Base-by-base conservation (phyloP, 2,797 vertebrate species). In the Cheirogaleus major region DNA sequence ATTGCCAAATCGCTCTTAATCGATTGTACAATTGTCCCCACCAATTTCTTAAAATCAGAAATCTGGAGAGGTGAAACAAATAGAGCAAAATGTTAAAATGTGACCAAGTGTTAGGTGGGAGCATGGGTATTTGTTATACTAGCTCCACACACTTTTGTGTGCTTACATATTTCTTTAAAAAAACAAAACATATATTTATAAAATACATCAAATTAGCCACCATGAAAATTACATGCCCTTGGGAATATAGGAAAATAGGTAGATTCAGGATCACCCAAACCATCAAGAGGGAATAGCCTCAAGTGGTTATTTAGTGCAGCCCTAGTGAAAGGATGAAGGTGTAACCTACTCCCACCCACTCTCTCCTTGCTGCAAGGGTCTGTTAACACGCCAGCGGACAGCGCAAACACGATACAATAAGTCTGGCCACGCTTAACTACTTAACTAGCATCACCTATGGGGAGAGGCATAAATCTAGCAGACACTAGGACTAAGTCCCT, bases 21-120 rank as follows among this genome's bases (percentile, higher is more conserved):
- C 63, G 38, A 72, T 32, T 45, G 15, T 81, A 93, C 20, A 72
- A 76, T 27, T 72, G 20, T 86, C 35, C 52, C 91, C 52, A 80
- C 20, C 45, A 86, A 4, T 75, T 93, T 93, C 79, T 95, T 84
- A 48, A 73, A 76, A 94, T 55, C 72, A 70, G 70, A 89, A 90
- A 79, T 61, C 63, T 89, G 73, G 52, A 85, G 22, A 94, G 20
- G 3, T 65, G 52, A 96, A 72, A 43, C 80, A 72, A 80, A 82
- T 79, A 83, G 22, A 25, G 32, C 17, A 67, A 94, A 90, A 73
- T 13, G 63, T 55, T 84, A 69, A 45, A 73, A 89, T 32, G 38
- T 14, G 32, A 89, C 59, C 50, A 41, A 30, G 4, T 78, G 38
- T 78, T 63, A 48, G 55, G 11, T 14, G 1, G 45, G 18, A 91